A percentile compares a stretch with the other conserved stretches of the same genome.
These are phyloP conservation scores for Vanessa cardui DNA, from an alignment of 2,888 invertebrate genomes.

Conservation along the genomic window DNA sequence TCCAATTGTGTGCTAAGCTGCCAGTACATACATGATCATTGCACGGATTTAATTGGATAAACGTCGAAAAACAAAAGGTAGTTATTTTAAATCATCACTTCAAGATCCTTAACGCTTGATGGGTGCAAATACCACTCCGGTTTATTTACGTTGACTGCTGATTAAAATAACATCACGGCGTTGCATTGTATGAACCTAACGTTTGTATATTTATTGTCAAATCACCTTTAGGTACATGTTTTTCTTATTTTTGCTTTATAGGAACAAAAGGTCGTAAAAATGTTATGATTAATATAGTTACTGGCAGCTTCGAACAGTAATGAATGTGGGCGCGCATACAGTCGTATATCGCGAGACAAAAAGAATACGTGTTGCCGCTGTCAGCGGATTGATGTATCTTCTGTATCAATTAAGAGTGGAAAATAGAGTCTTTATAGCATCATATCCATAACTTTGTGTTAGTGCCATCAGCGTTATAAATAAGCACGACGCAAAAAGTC, in stretches of 20 bases:
- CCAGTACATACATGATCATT: neutral
- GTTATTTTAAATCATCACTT: neutral
- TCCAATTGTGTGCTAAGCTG: slow-evolving; percentile 8
- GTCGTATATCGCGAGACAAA: too few species aligned
- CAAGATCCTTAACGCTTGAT: neutral
- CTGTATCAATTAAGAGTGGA: slow-evolving; percentile 8
- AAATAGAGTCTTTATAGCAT: neutral
- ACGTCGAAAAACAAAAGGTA: neutral
- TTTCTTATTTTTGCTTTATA: too few species aligned
- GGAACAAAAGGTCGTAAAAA: too few species aligned
- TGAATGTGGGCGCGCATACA: too few species aligned
- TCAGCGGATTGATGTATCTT: neutral
- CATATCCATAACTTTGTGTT: neutral
- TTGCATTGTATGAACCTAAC: too few species aligned
- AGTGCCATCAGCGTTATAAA: neutral
- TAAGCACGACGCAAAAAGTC: slow-evolving; percentile 3
- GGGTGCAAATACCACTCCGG: neutral
- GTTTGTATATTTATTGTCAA: too few species aligned
- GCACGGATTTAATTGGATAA: neutral
- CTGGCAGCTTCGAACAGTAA: too few species aligned
- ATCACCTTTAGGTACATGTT: too few species aligned
- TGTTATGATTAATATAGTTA: too few species aligned
- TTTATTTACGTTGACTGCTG: too few species aligned
- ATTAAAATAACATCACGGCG: too few species aligned
- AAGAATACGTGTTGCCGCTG: neutral